Base-by-base conservation (phyloP, 2,888 invertebrate genomes). In the Scaptodrosophila latifasciaeformis region DNA sequence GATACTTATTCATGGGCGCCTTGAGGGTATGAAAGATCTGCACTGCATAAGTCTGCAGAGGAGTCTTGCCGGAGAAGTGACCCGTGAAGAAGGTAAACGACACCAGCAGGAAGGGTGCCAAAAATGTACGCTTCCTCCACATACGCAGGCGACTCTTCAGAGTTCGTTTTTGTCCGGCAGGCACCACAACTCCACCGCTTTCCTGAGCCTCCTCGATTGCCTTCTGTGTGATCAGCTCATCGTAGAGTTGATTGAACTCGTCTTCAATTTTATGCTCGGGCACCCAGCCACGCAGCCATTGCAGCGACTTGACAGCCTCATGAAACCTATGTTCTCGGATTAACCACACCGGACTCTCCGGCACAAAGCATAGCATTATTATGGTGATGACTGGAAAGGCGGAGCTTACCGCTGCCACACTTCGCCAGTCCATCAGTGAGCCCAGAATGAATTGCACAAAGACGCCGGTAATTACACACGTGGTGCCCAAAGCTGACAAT, bases 341-440 rank as follows among this genome's bases (percentile, higher is more conserved):
- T 44, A 94, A 86, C 94, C 94, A 95, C 66, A 92, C 90, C 0
- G 95, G 94, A 65, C 93, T 93, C 84, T 95, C 95, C 0, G 95
- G 95, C 2, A 95, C 90, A 78, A 93, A 89, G 68, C 88, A 91
- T 7, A 95, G 86, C 0, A 91, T 88, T 1, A 90, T 65, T 39
- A 92, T 89, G 10, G 93, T 90, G 2, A 90, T 63, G 1, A 90
- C 87, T 30, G 93, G 92, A 67, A 92, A 89, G 0, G 85, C 79
- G n/a, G 91, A 88, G 76, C 91, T 92, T 62, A 92, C 86, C 1
- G 93, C 85, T 0, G 93, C 92, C 2, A 93, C 90, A 0, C 89
- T 90, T 44, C 93, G 88, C 94, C 94, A 94, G 57, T 88, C 88
- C 57, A 92, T 85, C 44, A 93, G 86, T 10, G 91, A 89, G 0